Evolutionary conservation across 2,797 vertebrate species (phyloP).

Genomic region (Lacerta agilis): DNA sequence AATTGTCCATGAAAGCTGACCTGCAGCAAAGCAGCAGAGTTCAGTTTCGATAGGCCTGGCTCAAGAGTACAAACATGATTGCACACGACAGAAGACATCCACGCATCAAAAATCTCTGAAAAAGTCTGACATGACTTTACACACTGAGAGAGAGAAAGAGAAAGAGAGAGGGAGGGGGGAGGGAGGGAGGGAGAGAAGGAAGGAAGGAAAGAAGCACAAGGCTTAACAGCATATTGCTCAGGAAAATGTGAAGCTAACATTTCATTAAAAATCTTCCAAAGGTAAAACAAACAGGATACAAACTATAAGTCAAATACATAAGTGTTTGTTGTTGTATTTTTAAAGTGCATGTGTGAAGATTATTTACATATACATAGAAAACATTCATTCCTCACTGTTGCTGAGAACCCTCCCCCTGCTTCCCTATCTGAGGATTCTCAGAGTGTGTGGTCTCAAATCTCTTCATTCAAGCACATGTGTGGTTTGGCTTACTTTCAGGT

Average conservation of each 20-base stretch:
- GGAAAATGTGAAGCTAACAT: conserved; percentile 27
- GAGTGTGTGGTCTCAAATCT: neutral
- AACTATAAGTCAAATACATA: fast-evolving
- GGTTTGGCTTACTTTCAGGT: neutral
- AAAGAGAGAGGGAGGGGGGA: conserved; percentile 56
- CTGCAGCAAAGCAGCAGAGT: conserved; percentile 89
- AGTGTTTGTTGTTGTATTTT: conserved; percentile 2
- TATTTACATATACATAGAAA: neutral
- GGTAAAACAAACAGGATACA: neutral
- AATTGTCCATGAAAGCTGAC: conserved; percentile 99
- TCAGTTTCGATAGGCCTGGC: conserved; percentile 90
- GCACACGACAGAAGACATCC: conserved; percentile 94
- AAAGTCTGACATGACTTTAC: conserved; percentile 80
- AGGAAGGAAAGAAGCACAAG: conserved; percentile 42
- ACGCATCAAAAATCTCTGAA: conserved; percentile 86
- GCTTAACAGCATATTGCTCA: conserved; percentile 54
- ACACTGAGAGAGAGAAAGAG: conserved; percentile 61
- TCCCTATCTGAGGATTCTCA: neutral
- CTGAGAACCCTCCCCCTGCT: neutral
- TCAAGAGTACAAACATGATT: conserved; percentile 82
- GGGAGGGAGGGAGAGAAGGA: conserved; percentile 19
- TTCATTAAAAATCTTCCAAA: conserved; percentile 46
- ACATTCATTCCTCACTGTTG: neutral
- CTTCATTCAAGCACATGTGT: neutral
- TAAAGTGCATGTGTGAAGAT: conserved; percentile 20